Evolutionary conservation across 2,113 vertebrate genomes (phyloP).

Genomic region (Forbesichthys agassizii): DNA sequence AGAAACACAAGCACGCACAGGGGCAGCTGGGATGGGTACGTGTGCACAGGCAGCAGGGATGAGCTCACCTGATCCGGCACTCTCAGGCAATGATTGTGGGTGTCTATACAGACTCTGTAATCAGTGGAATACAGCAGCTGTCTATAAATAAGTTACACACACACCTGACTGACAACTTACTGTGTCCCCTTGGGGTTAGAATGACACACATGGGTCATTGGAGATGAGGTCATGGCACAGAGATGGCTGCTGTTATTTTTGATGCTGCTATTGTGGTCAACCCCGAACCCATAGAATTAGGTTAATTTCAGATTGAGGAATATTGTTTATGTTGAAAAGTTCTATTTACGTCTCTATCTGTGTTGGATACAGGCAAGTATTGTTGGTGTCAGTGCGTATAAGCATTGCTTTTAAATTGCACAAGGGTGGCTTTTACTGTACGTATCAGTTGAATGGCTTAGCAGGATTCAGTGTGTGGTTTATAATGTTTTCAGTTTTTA

Average conservation of each 20-base stretch:
- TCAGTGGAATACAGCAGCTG: too few relatives aligned
- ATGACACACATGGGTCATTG: conserved; percentile 49
- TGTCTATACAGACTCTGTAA: too few relatives aligned
- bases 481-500: conserved; percentile 17
- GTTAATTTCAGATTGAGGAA: neutral
- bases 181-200: conserved; percentile 26
- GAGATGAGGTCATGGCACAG: conserved; percentile 56
- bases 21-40: conserved; percentile 38
- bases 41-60: neutral
- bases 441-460: conserved; percentile 30
- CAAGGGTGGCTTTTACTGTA: conserved; percentile 55
- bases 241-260: conserved; percentile 20
- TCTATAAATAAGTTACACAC: neutral
- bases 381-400: conserved; percentile 42
- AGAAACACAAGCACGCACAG: conserved; percentile 34
- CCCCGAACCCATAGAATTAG: conserved; percentile 4
- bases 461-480: conserved; percentile 34
- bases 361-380: conserved; percentile 22
- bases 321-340: neutral
- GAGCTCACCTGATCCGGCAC: neutral
- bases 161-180: conserved; percentile 48
- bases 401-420: conserved; percentile 67
- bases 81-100: too few relatives aligned
- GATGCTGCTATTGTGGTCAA: neutral
- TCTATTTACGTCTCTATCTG: conserved; percentile 11